Evolutionary conservation across 2,113 vertebrate genomes (phyloP), one percentile per base, ranked within the genome.

Genomic region (Macquaria australasica): DNA sequence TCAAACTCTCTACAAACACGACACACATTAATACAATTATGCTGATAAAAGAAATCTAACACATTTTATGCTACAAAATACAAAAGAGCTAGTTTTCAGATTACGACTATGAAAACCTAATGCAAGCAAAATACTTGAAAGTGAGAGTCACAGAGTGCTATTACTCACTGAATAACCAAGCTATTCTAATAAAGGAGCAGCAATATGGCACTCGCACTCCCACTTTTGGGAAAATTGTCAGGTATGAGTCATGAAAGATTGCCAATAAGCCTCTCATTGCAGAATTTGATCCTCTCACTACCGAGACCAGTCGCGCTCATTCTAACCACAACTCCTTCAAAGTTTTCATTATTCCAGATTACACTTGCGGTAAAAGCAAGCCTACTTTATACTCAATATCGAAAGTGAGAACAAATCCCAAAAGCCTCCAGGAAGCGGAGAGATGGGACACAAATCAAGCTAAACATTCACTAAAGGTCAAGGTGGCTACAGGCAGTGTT

Each of bases 401-500:
- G 73, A 43, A 84, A 83, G 59, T 86, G 87, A 89, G 73, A 86
- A 81, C 39, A 60, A 77, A 73, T 83, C 77, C 76, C 43, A 48
- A 82, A 79, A 82, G 77, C 70, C 88, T 75, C n/a, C 59, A 58
- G 76, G 64, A 74, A 66, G 60, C 12, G 3, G 34, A 51, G 72
- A 76, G n/a, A 76, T 10, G 28, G 76, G 34, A 73, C 68, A 64
- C 43, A 81, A 81, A 83, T 80, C 79, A 82, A 68, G 56, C 72
- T 43, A 16, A 86, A 62, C 71, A 55, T 41, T 50, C 64, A 62
- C 41, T 58, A 18, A 34, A 63, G 76, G 92, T 92, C 87, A 85
- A 87, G 86, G 88, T 85, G 84, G 88, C 71, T 72, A 67, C 82
- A 81, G 58, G 53, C 73, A 39, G 50, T 43, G 83, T 88, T 88